Conservation (phyloP, 2,888 invertebrate species). For the Melanotus villosus region DNA sequence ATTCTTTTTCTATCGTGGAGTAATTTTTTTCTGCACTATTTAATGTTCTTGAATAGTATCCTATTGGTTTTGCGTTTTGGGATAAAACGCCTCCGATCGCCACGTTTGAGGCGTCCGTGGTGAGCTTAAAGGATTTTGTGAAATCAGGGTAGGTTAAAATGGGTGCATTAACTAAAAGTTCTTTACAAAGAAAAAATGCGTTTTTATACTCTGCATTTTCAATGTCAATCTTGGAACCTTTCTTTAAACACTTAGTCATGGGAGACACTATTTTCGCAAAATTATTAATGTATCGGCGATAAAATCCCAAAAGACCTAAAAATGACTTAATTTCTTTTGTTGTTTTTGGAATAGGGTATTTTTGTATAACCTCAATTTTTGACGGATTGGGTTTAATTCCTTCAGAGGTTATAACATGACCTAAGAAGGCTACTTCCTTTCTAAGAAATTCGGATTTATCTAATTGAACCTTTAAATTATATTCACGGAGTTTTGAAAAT, state of each 20-base stretch:
- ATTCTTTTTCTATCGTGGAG: conserved; percentile 27
- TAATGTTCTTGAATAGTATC: conserved; percentile 31
- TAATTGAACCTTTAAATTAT: conserved; percentile 49
- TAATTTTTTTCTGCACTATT: conserved; percentile 36
- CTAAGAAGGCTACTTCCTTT: conserved; percentile 33
- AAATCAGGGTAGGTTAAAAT: conserved; percentile 47
- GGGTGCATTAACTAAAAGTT: conserved; percentile 37
- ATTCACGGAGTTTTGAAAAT: conserved; percentile 44
- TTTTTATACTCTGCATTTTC: conserved; percentile 19
- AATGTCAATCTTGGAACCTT: conserved; percentile 28
- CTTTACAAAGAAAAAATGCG: conserved; percentile 33
- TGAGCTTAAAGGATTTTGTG: conserved; percentile 30
- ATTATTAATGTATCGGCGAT: conserved; percentile 35
- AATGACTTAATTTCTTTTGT: conserved; percentile 45
- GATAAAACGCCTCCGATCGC: conserved; percentile 33
- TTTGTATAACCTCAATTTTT: conserved; percentile 32
- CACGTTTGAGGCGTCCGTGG: conserved; percentile 23
- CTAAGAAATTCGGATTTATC: conserved; percentile 10
- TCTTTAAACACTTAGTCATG: conserved; percentile 40
- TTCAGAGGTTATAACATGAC: conserved; percentile 37
- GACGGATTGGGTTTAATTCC: conserved; percentile 46
- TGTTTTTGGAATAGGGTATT: conserved; percentile 37
- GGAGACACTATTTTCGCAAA: conserved; percentile 41
- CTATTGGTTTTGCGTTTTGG: conserved; percentile 23
- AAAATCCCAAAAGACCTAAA: conserved; percentile 44